Percentiles rank a stretch among this genome's conserved stretches.
Evolutionary conservation across 2,888 invertebrate species (phyloP).

Genomic region (Rhopalosiphum nymphaeae): DNA sequence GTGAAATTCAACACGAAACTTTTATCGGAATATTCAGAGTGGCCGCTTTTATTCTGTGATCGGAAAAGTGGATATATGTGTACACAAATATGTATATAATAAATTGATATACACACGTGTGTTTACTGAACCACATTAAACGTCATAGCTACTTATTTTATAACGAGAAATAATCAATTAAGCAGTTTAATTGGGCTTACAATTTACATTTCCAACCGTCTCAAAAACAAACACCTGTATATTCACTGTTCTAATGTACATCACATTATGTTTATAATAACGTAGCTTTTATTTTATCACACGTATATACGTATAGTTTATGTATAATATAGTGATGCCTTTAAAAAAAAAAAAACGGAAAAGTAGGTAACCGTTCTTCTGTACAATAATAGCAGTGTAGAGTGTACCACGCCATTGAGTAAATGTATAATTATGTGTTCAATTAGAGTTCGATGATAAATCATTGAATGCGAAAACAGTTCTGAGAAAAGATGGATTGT

Average conservation of each 20-base stretch:
- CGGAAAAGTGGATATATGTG: neutral
- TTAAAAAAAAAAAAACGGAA: neutral
- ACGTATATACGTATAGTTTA: neutral
- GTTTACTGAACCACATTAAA: conserved; percentile 14
- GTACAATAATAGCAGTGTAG: too few relatives aligned
- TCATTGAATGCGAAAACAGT: too few relatives aligned
- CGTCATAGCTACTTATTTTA: neutral
- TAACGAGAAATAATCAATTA: neutral
- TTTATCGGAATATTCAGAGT: neutral
- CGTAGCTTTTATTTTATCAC: neutral
- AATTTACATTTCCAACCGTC: neutral
- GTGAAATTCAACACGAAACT: neutral
- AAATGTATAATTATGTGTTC: too few relatives aligned
- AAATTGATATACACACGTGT: neutral
- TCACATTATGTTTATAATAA: neutral
- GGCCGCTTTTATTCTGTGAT: conserved; percentile 2
- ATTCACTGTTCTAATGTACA: neutral
- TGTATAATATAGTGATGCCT: neutral
- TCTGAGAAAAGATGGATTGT: too few relatives aligned
- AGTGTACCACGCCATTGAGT: neutral
- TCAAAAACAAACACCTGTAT: conserved; percentile 28
- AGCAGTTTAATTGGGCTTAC: conserved; percentile 29
- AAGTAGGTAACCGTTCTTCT: neutral
- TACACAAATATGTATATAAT: neutral
- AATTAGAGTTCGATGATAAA: too few relatives aligned